These are phyloP conservation scores for Stegodyphus mimosarum DNA, from an alignment of 1,140 invertebrate species.

Conservation along the genomic window DNA sequence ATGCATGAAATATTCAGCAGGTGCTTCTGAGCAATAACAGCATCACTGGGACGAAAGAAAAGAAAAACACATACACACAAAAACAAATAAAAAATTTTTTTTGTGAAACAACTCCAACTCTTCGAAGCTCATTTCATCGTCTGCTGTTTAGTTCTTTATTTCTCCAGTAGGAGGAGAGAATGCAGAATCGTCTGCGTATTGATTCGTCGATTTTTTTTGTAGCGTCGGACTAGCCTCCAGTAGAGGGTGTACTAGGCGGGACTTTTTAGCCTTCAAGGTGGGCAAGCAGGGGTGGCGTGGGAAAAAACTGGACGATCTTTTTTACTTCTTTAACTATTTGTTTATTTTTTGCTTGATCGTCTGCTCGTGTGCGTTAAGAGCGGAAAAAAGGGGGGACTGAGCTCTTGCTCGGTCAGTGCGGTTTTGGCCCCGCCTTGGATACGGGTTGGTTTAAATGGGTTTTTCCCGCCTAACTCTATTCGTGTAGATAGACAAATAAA, in stretches of 20 bases:
- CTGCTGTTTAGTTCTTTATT: constrained; percentile 4
- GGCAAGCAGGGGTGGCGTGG: constrained; percentile 37
- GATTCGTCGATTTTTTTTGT: constrained; percentile 37
- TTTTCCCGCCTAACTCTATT: constrained; percentile 27
- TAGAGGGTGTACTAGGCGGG: constrained; percentile 55
- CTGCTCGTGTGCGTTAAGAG: constrained; percentile 25
- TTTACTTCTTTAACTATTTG: constrained; percentile 10
- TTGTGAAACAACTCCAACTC: too few relatives aligned
- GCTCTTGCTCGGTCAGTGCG: constrained; percentile 34
- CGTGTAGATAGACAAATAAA: neutral
- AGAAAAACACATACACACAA: constrained; percentile 19
- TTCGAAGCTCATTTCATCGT: constrained; percentile 10
- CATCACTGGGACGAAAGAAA: constrained; percentile 11
- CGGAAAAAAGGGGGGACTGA: neutral
- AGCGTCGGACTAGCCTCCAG: neutral
- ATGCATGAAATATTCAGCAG: constrained; percentile 12
- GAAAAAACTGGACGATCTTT: constrained; percentile 56
- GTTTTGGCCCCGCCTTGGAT: constrained; percentile 52
- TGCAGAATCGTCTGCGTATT: constrained; percentile 45
- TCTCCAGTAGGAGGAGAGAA: constrained; percentile 43
- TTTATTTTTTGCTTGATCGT: constrained; percentile 36
- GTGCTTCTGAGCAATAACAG: constrained; percentile 41
- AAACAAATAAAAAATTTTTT: neutral
- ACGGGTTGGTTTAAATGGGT: constrained; percentile 22
- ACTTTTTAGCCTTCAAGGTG: neutral